Evolutionary conservation across 2,888 invertebrate species (phyloP), one percentile per base, ranked within the genome.

Genomic region (Plagodis dolabraria): DNA sequence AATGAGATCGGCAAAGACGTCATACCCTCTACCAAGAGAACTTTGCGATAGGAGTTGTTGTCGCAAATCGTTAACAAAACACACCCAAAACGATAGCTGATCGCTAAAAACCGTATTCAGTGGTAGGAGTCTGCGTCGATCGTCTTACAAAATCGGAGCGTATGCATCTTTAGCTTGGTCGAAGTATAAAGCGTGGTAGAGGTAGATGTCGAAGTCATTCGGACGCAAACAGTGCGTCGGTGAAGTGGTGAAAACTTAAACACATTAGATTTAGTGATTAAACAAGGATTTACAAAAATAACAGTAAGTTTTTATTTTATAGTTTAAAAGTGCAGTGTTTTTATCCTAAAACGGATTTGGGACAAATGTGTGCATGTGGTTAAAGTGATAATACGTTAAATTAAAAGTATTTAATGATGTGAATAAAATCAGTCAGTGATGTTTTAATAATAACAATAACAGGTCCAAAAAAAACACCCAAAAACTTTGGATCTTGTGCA

Each of bases 141-240:
- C 79, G 86, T 90, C 92, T 92, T 92, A 90, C 92, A 91, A 92
- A 92, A 92, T 89, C 92, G 72, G 74, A 69, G 78, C 68, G 85
- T 85, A 77, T 86, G 83, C 90, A 84, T 88, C 91, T 92, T 92
- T 89, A 79, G 79, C 77, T 81, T 82, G 87, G 85, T 88, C 84
- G 86, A 91, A 85, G 87, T 92, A 92, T 92, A 92, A 92, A 92
- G 86, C 84, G 80, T 77, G 72, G 87, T 74, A 75, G 86, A 82
- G 80, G 88, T 86, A 79, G 86, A 81, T 79, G 80, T 83, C 77
- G 82, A 78, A 86, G 85, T 79, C 92, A 92, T 91, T 92, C 92
- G 83, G 79, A 85, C 86, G 83, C 88, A 85, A 86, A 84, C 90
- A 85, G 78, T 85, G 91, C 85, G 82, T 79, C 85, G 71, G 89